Evolutionary conservation across 2,888 invertebrate genomes (phyloP), one percentile per base, ranked within the genome.

Genomic region (Azorinus chamasolen): DNA sequence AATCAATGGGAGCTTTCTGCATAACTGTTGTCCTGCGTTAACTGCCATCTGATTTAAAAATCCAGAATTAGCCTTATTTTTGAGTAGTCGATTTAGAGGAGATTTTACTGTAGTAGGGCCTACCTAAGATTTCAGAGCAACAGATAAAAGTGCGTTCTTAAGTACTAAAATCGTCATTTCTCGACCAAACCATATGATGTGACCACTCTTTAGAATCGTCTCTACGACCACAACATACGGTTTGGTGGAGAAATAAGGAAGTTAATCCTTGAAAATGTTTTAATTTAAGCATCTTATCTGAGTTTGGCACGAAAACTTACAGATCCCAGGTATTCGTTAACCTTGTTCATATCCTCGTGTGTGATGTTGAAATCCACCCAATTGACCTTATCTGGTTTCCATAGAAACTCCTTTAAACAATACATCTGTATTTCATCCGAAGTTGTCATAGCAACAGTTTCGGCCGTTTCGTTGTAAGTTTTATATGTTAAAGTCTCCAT

Each of bases 351-450:
- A 10, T 76, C 70, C 8, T 54, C 37, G 20, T 71, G 27, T 2
- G 76, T 76, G 16, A 76, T 65, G 25, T 76, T 76, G 41, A 51
- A 65, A 25, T 50, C 66, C 1, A 32, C 25, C 76, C 76, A 76
- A 12, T 58, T 59, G 22, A 76, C 39, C 6, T 39, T 46, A 14
- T 65, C 76, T 5, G 55, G 50, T 50, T 76, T 76, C 76, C 70
- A 76, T 8, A 76, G 39, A 24, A 76, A 71, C n/a, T 57, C 54
- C 14, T 59, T 50, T 14, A 76, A 27, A 48, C 76, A 76, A 12
- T 48, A 27, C 10, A 45, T 32, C 32, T 70, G 61, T 20, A 65
- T 51, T 32, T 66, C 32, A 32, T 32, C 32, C 10, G 32, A 10
- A 4, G 32, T 10, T 32, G 32, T 32, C 32, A 32, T 32, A 10